Evolutionary conservation across 2,797 vertebrate species (phyloP).

Genomic region (Pipistrellus pygmaeus): DNA sequence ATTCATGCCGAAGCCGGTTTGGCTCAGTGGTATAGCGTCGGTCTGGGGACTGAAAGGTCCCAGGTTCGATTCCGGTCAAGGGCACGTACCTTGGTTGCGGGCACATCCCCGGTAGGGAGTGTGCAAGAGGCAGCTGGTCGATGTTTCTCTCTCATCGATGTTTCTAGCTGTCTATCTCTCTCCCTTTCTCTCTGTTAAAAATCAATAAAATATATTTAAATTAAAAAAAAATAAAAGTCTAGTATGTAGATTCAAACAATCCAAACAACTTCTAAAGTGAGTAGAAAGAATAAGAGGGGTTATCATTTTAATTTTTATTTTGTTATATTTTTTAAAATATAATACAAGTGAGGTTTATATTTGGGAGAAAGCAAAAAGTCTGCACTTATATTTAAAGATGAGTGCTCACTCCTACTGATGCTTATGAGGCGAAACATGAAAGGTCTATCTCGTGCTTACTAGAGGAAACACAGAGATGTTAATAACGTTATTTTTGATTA

Average conservation of each 20-base stretch:
- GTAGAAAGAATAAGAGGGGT: neutral
- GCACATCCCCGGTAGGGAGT: too few species aligned
- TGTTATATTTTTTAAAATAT: slow-evolving; percentile 18
- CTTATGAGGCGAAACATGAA: slow-evolving; percentile 24
- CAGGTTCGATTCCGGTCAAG: too few species aligned
- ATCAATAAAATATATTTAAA: too few species aligned
- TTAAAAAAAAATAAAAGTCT: neutral
- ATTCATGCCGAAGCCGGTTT: neutral
- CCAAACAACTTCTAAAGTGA: neutral
- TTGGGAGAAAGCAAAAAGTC: neutral
- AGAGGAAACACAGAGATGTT: neutral
- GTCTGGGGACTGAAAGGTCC: too few species aligned
- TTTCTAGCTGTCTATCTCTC: too few species aligned
- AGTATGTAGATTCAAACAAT: neutral
- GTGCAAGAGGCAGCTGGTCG: too few species aligned
- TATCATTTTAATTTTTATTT: slow-evolving; percentile 41
- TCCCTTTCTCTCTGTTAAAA: too few species aligned
- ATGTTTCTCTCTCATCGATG: too few species aligned
- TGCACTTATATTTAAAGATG: slow-evolving; percentile 10
- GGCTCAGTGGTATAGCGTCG: too few species aligned
- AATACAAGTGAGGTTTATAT: neutral
- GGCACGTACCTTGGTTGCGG: too few species aligned
- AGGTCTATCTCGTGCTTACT: neutral
- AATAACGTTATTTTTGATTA: slow-evolving; percentile 10
- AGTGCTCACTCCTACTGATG: neutral